A percentile compares a stretch with the other conserved stretches of the same genome.
phyloP scores from a whole-genome alignment of 2,888 invertebrate genomes.

The Epinotia demarniana region DNA sequence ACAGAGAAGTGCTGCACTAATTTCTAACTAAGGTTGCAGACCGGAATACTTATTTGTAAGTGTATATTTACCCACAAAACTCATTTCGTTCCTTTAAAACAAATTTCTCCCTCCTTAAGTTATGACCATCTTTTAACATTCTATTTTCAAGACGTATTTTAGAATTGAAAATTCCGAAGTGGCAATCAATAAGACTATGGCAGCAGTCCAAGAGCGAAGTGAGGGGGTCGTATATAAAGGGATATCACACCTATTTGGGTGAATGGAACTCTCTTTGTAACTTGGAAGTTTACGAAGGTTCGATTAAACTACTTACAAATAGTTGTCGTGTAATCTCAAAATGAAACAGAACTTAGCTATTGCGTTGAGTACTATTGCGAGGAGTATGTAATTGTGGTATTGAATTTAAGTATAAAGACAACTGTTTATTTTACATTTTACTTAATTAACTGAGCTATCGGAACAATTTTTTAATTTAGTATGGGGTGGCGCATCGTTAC shows the following conservation, averaged over 20 bases:
- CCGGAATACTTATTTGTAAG: background rate
- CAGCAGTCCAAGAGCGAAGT: constrained; percentile 58
- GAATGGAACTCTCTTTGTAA: constrained; percentile 40
- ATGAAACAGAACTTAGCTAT: background rate
- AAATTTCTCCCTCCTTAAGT: constrained; percentile 10
- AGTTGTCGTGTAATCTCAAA: background rate
- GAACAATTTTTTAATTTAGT: too few relatives aligned
- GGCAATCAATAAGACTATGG: constrained; percentile 62
- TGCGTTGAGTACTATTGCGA: too few relatives aligned
- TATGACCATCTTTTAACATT: constrained; percentile 43
- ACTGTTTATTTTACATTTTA: too few relatives aligned
- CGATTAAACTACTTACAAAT: constrained; percentile 2
- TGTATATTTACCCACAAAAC: background rate
- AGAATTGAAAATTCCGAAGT: constrained; percentile 60
- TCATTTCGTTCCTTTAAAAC: background rate
- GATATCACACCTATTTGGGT: constrained; percentile 50
- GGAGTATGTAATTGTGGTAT: too few relatives aligned
- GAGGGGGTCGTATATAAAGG: constrained; percentile 56
- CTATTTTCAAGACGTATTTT: constrained; percentile 52
- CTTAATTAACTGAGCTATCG: too few relatives aligned
- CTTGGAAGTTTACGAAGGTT: constrained; percentile 31
- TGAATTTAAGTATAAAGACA: too few relatives aligned
- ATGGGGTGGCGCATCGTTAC: too few relatives aligned
- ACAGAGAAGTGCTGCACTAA: background rate
- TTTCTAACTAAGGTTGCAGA: background rate